These are phyloP conservation scores for Menidia menidia DNA, from an alignment of 2,797 vertebrate genomes.

Conservation along the genomic window DNA sequence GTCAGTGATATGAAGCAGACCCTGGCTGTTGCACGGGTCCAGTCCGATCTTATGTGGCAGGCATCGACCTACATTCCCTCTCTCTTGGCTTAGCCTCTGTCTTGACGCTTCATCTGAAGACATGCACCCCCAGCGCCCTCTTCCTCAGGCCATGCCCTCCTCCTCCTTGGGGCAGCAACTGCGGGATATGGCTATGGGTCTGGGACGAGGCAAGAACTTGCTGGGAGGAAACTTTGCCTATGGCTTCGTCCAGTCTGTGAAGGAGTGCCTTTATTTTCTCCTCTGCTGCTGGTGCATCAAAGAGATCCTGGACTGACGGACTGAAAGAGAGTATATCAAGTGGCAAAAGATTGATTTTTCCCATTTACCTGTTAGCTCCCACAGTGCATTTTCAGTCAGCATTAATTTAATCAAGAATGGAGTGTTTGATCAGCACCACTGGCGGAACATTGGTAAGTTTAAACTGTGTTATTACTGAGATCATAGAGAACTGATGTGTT, in stretches of 20 bases:
- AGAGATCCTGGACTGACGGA: conserved; percentile 88
- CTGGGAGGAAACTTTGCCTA: conserved; percentile 80
- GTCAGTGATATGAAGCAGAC: conserved; percentile 39
- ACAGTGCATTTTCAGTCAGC: conserved; percentile 43
- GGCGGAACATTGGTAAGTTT: conserved; percentile 58
- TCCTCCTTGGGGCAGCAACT: conserved; percentile 77
- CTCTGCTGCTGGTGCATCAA: conserved; percentile 95
- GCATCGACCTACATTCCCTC: conserved; percentile 22
- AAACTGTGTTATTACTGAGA: neutral
- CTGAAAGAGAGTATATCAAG: conserved; percentile 42
- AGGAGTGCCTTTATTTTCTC: conserved; percentile 87
- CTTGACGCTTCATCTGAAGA: conserved; percentile 23
- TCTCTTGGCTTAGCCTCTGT: conserved; percentile 9
- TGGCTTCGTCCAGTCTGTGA: conserved; percentile 82
- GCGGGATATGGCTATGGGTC: conserved; percentile 74
- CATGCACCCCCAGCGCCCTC: conserved; percentile 80
- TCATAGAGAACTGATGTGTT: neutral
- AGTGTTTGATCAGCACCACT: conserved; percentile 42
- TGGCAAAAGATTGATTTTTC: conserved; percentile 54
- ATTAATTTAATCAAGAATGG: conserved; percentile 51
- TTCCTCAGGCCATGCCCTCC: conserved; percentile 82
- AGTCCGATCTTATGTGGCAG: conserved; percentile 25
- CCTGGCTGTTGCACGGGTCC: conserved; percentile 40
- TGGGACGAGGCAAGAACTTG: conserved; percentile 74
- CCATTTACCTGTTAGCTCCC: conserved; percentile 29